Percentiles rank a stretch among this genome's conserved stretches.
Conservation (phyloP, 1,140 invertebrate species). For the Calosoma granatense region DNA sequence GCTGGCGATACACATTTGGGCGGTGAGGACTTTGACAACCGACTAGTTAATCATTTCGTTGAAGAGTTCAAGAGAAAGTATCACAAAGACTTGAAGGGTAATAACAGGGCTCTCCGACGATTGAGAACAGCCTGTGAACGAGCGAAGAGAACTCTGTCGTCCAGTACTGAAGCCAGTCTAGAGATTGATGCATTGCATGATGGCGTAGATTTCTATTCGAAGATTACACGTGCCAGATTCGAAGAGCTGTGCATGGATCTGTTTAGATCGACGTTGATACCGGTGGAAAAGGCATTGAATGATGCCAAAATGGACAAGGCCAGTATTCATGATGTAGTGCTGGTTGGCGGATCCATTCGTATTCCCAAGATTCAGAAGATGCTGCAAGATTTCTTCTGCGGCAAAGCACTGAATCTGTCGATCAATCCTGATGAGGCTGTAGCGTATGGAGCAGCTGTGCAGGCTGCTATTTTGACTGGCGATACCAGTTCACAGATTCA, state of each 20-base stretch:
- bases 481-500: slow-evolving; percentile 59
- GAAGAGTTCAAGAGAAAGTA: slow-evolving; percentile 77
- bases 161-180: slow-evolving; percentile 55
- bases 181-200: slow-evolving; percentile 69
- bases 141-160: slow-evolving; percentile 56
- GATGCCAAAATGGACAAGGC: slow-evolving; percentile 62
- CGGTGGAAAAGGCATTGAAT: slow-evolving; percentile 55
- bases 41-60: slow-evolving; percentile 63
- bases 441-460: slow-evolving; percentile 61
- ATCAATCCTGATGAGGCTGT: slow-evolving; percentile 75
- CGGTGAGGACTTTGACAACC: slow-evolving; percentile 80
- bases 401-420: slow-evolving; percentile 55
- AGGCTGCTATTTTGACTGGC: slow-evolving; percentile 64
- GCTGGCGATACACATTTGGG: slow-evolving; percentile 60
- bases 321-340: slow-evolving; percentile 54
- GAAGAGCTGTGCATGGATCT: slow-evolving; percentile 83
- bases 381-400: slow-evolving; percentile 53
- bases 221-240: slow-evolving; percentile 71
- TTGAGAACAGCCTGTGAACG: slow-evolving; percentile 65
- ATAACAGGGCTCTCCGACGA: slow-evolving; percentile 65
- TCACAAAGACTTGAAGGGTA: slow-evolving; percentile 64
- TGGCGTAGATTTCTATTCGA: slow-evolving; percentile 78
- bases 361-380: slow-evolving; percentile 58
- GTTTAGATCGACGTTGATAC: slow-evolving; percentile 59
- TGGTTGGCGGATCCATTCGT: slow-evolving; percentile 47